phyloP scores from a whole-genome alignment of 37 sponge, comb jelly and placozoan species.

The Cliona cf. orientalis region DNA sequence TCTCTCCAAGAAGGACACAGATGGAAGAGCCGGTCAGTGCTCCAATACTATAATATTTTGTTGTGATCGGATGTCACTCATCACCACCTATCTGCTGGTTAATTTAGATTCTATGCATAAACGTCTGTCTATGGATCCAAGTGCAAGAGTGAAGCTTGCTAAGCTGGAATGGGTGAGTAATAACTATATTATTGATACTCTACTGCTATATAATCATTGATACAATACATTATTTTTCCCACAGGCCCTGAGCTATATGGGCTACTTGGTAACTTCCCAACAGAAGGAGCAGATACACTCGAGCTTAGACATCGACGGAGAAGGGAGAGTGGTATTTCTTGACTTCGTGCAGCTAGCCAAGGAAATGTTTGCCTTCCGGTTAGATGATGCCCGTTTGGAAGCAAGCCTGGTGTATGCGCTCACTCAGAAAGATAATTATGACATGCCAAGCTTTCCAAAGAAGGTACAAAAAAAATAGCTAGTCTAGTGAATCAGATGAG shows the following conservation, averaged over 20 bases:
- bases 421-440: constrained; percentile 61
- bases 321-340: constrained; percentile 64
- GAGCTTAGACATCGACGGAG: constrained; percentile 51
- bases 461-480: constrained; percentile 28
- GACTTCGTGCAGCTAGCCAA: constrained; percentile 63
- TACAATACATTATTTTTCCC: background rate
- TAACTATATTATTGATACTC: background rate
- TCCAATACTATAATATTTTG: background rate
- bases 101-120: constrained; percentile 35
- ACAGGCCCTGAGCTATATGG: constrained; percentile 77
- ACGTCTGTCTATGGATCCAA: constrained; percentile 70
- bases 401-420: constrained; percentile 48
- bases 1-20: constrained; percentile 24
- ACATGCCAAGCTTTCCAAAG: constrained; percentile 39
- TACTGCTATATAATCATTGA: background rate
- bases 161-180: constrained; percentile 70
- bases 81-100: background rate
- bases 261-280: constrained; percentile 27
- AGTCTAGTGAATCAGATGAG: background rate
- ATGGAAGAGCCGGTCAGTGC: background rate
- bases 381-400: constrained; percentile 55
- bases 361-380: constrained; percentile 78
- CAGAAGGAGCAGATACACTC: constrained; percentile 44
- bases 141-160: constrained; percentile 40
- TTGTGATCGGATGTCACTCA: background rate